Evolutionary conservation across 2,113 vertebrate species (phyloP).

Genomic region (Gadus chalcogrammus): DNA sequence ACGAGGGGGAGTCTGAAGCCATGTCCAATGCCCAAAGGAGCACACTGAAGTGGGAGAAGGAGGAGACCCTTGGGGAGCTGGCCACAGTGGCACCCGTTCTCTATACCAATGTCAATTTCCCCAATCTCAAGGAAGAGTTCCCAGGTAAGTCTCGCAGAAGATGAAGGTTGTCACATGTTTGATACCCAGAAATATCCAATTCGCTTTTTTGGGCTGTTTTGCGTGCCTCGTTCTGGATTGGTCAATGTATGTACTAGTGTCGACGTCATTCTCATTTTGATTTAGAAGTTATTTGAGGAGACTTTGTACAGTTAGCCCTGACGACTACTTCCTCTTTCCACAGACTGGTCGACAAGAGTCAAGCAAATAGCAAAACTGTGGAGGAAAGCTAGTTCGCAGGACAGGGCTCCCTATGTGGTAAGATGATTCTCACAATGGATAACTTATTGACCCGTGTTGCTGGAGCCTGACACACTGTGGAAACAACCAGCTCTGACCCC

Average conservation of each 20-base stretch:
- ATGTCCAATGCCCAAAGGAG: conserved; percentile 95
- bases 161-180: no score
- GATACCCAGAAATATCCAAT: neutral
- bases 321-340: conserved; percentile 46
- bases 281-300: neutral
- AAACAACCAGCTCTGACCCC: conserved; percentile 7
- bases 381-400: conserved; percentile 98
- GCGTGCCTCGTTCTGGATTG: neutral
- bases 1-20: conserved; percentile 86
- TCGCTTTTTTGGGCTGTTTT: neutral
- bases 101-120: conserved; percentile 96
- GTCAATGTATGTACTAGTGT: neutral
- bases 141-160: conserved; percentile 75
- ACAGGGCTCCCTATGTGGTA: conserved; percentile 98
- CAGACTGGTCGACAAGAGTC: conserved; percentile 96
- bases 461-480: conserved; percentile 1
- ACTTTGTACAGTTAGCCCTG: conserved; percentile 23
- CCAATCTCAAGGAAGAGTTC: conserved; percentile 92
- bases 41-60: conserved; percentile 97
- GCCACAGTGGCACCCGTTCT: conserved; percentile 96
- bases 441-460: conserved; percentile 17
- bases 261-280: conserved; percentile 26
- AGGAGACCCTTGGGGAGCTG: conserved; percentile 92
- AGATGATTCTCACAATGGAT: conserved; percentile 46
- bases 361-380: conserved; percentile 98